Evolutionary conservation across 2,797 vertebrate genomes (phyloP), one percentile per base, ranked within the genome.

Genomic region (Cirrhinus mrigala): DNA sequence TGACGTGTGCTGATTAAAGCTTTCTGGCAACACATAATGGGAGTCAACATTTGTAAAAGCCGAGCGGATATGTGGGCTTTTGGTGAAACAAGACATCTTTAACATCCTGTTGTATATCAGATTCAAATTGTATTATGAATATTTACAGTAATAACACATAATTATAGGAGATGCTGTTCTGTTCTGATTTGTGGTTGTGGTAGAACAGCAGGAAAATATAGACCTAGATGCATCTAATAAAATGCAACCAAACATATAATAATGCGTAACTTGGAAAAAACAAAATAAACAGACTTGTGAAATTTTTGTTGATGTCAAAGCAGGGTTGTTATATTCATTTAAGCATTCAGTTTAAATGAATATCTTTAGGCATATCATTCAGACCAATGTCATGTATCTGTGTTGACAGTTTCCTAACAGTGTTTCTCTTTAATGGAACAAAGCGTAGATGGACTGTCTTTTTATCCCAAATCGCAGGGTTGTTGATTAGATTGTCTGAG

Each of bases 401-500:
- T 76, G 27, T 33, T 46, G 77, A 64, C 54, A 70, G 52, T 84
- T 78, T n/a, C 4, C 48, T 69, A 27, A 29, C 62, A 69, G 48
- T 77, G 20, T 33, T 81, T 85, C 5, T 3, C 48, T 75, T 54
- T 78, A 22, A 24, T 52, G 9, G 37, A 60, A 40, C 7, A 1
- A 58, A 44, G 48, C 16, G 44, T 27, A 64, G n/a, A 81, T 29
- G 20, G 29, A 44, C 70, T 52, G 64, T 64, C 37, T 24, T 37
- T 60, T 48, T 73, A 52, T 79, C 22, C 44, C 2, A 2, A 60
- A 75, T 7, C 27, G 9, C 27, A 54, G 16, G 1, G 5, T 46
- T 56, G 33, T 75, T 87, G 64, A 87, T 87, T 83, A 86, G 74
- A 89, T 85, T 83, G 71, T 86, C 64, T 86, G 70, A 79, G 37